Conservation (phyloP, 1,140 invertebrate genomes). For the Apis dorsata region DNA sequence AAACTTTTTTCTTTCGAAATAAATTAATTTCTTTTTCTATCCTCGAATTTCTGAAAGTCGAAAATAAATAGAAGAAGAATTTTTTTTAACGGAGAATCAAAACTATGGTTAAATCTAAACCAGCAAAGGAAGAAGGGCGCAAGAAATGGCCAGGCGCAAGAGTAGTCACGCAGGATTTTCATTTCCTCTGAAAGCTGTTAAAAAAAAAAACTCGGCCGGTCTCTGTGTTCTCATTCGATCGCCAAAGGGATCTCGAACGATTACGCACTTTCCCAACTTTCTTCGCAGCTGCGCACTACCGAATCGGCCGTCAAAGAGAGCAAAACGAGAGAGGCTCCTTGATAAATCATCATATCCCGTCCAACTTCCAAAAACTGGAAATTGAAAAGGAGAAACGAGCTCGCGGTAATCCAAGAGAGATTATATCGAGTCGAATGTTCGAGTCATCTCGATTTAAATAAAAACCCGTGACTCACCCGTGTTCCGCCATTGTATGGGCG, state of each 20-base stretch:
- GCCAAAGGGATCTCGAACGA: conserved; percentile 41
- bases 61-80: too few species aligned
- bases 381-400: neutral
- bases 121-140: neutral
- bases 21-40: too few species aligned
- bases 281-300: conserved; percentile 26
- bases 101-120: neutral
- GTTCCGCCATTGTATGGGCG: neutral
- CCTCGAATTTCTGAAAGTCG: too few species aligned
- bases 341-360: neutral
- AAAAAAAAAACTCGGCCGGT: neutral
- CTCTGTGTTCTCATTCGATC: conserved; percentile 31
- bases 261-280: conserved; percentile 59
- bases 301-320: neutral
- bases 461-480: conserved; percentile 15
- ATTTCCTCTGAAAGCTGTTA: conserved; percentile 4
- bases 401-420: neutral
- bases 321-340: neutral
- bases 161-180: neutral
- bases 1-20: too few species aligned
- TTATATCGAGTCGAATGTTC: neutral
- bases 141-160: too few species aligned
- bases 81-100: too few species aligned
- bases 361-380: too few species aligned
- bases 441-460: conserved; percentile 20